Evolutionary conservation across 2,888 invertebrate species (phyloP).

Genomic region (Acronicta leporina): DNA sequence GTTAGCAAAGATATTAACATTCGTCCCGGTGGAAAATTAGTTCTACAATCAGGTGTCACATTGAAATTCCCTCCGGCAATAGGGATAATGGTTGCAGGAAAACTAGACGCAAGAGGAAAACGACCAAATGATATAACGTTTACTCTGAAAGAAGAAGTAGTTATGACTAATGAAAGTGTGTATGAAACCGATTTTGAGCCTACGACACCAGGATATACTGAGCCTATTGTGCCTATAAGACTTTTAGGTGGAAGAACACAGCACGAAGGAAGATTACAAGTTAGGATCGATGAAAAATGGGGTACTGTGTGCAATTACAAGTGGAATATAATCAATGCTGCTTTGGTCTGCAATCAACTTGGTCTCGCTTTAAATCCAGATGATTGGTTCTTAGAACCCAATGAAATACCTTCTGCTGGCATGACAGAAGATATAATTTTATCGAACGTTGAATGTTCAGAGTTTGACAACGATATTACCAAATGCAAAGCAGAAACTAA

Average conservation of each 20-base stretch:
- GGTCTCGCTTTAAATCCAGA: slow-evolving; percentile 97
- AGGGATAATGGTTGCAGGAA: slow-evolving; percentile 98
- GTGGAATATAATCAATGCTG: slow-evolving; percentile 97
- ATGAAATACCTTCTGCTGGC: slow-evolving; percentile 94
- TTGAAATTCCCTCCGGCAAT: slow-evolving; percentile 97
- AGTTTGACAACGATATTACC: slow-evolving; percentile 96
- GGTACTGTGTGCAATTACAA: slow-evolving; percentile 99
- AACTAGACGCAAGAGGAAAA: slow-evolving; percentile 94
- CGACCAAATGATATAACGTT: slow-evolving; percentile 94
- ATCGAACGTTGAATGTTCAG: slow-evolving; percentile 96
- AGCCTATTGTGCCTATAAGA: slow-evolving; percentile 92
- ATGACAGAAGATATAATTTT: slow-evolving; percentile 93
- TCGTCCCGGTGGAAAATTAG: slow-evolving; percentile 96
- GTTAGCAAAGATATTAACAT: slow-evolving; percentile 98
- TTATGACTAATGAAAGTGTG: slow-evolving; percentile 90
- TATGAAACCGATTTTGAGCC: slow-evolving; percentile 90
- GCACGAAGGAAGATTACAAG: slow-evolving; percentile 96
- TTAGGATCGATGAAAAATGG: slow-evolving; percentile 96
- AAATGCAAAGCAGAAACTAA: slow-evolving; percentile 94
- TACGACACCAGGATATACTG: slow-evolving; percentile 89
- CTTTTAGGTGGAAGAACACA: slow-evolving; percentile 94
- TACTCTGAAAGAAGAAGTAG: slow-evolving; percentile 93
- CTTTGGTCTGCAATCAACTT: slow-evolving; percentile 98
- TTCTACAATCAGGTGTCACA: slow-evolving; percentile 96
- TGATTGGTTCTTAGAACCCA: slow-evolving; percentile 96